Base-by-base conservation (phyloP, 2,113 vertebrate genomes). In the Muntiacus muntjak region DNA sequence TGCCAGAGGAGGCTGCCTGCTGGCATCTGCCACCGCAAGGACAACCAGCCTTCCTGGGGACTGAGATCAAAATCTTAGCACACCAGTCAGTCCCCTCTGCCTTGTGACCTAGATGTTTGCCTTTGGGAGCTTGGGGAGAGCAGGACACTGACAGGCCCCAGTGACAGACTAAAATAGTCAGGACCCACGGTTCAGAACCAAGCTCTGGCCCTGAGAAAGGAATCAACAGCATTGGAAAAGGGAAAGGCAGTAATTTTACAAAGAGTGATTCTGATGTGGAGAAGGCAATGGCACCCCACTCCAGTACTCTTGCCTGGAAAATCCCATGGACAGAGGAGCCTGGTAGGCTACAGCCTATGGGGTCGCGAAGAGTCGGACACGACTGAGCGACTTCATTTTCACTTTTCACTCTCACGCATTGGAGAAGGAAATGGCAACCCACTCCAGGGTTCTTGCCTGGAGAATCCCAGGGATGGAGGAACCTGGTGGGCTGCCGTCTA, bases 301-400 rank as follows among this genome's bases (percentile, higher is more conserved):
- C n/a, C 64, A 36, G 64, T 11, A 36, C n/a, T 71, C 9, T 71
- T 71, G 64, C n/a, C n/a, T 71, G 64, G 4, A 36, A 36, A 71
- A 71, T 71, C 9, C n/a, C 64, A 71, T 1, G 64, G 17, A 21
- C 9, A 0, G 64, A 71, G n/a, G 17, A 36, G n/a, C 64, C 64
- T 36, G 0, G 9, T 71, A 5, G 64, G 16, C 64, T 71, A 1
- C 17, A 36, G 33, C 19, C 33, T 8, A 19, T n/a, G 62, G 16
- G 62, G 33, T 19, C 8, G 0, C 3, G 4, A n/a, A 67, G 62
- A 67, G 33, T 67, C 3, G 0, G 33, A 21, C 17, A 21, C 0
- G 4, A 67, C 33, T 67, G n/a, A 67, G 33, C 2, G 2, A 67
- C 33, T 36, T 67, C 17, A 67, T 33, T 36, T 67, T 36, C 64